Conservation (phyloP, 2,113 vertebrate species). For the Muntiacus reevesi region DNA sequence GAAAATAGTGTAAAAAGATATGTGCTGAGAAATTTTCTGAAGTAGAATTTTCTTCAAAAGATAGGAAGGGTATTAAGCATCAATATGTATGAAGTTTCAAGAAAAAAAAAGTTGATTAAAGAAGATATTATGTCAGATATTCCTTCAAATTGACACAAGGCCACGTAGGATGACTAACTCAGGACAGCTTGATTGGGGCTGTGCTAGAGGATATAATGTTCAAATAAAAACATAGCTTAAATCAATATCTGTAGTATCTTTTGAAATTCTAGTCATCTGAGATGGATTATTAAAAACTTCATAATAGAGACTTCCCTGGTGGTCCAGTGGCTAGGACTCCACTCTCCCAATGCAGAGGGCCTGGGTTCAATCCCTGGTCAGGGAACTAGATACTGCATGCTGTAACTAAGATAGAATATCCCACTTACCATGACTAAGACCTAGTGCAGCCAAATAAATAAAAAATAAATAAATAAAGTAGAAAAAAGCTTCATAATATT, state of each 20-base stretch:
- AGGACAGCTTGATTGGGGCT: neutral
- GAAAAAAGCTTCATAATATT: neutral
- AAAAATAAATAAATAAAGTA: neutral
- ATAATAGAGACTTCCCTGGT: neutral
- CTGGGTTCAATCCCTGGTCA: neutral
- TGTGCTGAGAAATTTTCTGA: neutral
- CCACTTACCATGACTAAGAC: neutral
- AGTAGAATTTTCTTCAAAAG: conserved; percentile 27
- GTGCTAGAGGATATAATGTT: neutral
- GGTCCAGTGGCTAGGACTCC: neutral
- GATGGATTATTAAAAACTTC: conserved; percentile 16
- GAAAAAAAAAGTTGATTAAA: neutral
- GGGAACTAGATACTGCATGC: neutral
- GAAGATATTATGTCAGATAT: neutral
- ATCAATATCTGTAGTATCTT: neutral
- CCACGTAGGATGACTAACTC: neutral
- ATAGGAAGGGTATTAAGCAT: neutral
- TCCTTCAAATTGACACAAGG: neutral
- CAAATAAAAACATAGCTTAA: conserved; percentile 22
- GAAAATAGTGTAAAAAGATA: neutral
- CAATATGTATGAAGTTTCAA: neutral
- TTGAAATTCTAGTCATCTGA: conserved; percentile 8
- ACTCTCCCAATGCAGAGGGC: neutral
- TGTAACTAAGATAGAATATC: neutral
- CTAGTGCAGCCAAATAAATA: neutral